Percentiles rank a stretch among this genome's conserved stretches.
Evolutionary conservation across 1,140 invertebrate genomes (phyloP).

Genomic region (Araneus ventricosus): DNA sequence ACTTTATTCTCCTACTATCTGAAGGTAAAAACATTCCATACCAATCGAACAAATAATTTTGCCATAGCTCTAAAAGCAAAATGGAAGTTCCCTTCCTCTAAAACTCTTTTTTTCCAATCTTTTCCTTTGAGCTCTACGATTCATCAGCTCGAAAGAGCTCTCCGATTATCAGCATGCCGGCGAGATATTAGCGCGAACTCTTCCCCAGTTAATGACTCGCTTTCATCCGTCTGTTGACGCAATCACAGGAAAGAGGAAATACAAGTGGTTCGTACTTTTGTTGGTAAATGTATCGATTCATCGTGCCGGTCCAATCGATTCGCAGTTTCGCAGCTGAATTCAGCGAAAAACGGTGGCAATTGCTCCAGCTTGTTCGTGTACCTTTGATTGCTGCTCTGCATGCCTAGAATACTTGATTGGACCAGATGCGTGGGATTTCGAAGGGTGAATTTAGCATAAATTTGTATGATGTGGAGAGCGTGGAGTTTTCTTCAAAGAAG

Average conservation of each 20-base stretch:
- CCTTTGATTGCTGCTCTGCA: constrained; percentile 25
- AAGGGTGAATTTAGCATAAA: not conserved
- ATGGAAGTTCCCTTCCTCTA: no score
- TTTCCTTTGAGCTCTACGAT: not conserved
- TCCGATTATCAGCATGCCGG: constrained; percentile 23
- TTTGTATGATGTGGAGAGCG: not conserved
- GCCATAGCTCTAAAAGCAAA: no score
- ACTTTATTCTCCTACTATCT: no score
- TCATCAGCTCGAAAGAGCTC: not conserved
- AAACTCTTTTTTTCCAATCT: not conserved
- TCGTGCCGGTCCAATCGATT: constrained; percentile 27
- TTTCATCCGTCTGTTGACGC: constrained; percentile 51
- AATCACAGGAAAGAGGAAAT: constrained; percentile 47
- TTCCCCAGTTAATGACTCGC: constrained; percentile 35
- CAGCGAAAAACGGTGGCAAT: constrained; percentile 5
- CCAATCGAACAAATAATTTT: no score
- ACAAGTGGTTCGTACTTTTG: constrained; percentile 29
- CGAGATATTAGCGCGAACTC: not conserved
- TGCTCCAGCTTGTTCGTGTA: not conserved
- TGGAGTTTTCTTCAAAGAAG: not conserved
- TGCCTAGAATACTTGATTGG: not conserved
- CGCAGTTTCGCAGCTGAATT: not conserved
- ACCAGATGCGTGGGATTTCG: not conserved
- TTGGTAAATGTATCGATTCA: constrained; percentile 65
- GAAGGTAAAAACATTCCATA: no score